Percentiles rank a stretch among this genome's conserved stretches.
Conservation (phyloP, 35 echinoderm and acorn worm species). For the Strongylocentrotus purpuratus region DNA sequence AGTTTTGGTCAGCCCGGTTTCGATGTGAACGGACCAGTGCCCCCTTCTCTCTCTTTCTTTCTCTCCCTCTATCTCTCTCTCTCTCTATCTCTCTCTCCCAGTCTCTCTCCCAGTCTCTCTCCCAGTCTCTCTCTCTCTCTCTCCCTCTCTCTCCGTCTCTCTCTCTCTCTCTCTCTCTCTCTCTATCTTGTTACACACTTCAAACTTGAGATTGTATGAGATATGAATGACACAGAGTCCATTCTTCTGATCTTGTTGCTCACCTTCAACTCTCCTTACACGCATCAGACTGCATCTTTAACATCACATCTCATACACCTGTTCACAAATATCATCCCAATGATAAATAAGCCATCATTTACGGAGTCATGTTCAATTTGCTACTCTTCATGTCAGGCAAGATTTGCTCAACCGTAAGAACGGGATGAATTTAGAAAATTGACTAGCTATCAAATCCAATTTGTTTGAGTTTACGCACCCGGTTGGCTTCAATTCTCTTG, state of each 20-base stretch:
- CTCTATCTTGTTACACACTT: no score
- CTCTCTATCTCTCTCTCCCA: no score
- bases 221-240: not conserved
- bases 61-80: no score
- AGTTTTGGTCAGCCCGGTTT: no score
- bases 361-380: not conserved
- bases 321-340: not conserved
- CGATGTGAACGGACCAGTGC: no score
- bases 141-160: no score
- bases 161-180: no score
- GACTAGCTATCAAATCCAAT: slow-evolving; percentile 4
- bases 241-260: not conserved
- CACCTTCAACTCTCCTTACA: not conserved
- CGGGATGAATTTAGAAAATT: not conserved
- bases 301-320: not conserved
- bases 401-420: not conserved
- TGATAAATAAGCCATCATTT: slow-evolving; percentile 7
- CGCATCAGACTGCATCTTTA: no score
- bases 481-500: not conserved
- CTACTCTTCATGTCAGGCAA: not conserved
- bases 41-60: no score
- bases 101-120: no score
- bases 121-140: no score
- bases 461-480: not conserved
- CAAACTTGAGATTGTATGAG: no score